Evolutionary conservation across 2,888 invertebrate species (phyloP).

Genomic region (Antheraea assamensis): DNA sequence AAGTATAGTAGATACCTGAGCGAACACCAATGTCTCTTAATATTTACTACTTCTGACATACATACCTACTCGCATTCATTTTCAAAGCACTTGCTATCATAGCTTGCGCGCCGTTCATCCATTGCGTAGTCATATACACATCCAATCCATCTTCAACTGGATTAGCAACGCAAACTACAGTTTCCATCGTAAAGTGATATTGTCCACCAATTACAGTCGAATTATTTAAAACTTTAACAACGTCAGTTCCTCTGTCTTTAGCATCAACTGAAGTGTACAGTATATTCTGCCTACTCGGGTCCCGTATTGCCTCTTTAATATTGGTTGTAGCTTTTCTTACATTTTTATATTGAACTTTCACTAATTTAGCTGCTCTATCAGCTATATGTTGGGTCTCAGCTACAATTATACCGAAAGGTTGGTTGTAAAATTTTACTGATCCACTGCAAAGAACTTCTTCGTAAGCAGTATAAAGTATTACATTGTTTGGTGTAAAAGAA

Average conservation of each 20-base stretch:
- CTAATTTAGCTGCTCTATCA: slow-evolving; percentile 74
- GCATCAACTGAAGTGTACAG: slow-evolving; percentile 35
- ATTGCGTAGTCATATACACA: slow-evolving; percentile 81
- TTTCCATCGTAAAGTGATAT: slow-evolving; percentile 87
- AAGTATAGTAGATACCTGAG: too few relatives aligned
- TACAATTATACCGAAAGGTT: slow-evolving; percentile 71
- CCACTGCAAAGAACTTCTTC: slow-evolving; percentile 61
- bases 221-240: slow-evolving; percentile 51
- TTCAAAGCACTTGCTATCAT: slow-evolving; percentile 74
- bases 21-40: too few relatives aligned
- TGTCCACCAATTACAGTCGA: slow-evolving; percentile 71
- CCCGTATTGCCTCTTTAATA: slow-evolving; percentile 44
- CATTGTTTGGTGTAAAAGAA: slow-evolving; percentile 58
- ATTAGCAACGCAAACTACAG: slow-evolving; percentile 79
- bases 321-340: slow-evolving; percentile 52
- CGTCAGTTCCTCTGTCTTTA: slow-evolving; percentile 39
- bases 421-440: slow-evolving; percentile 47
- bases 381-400: slow-evolving; percentile 79
- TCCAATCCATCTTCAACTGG: slow-evolving; percentile 85
- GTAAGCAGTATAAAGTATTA: slow-evolving; percentile 25
- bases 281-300: slow-evolving; percentile 36
- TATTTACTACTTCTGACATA: background rate
- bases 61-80: slow-evolving; percentile 78
- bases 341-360: slow-evolving; percentile 76
- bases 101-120: slow-evolving; percentile 76